Percentiles rank a stretch among this genome's conserved stretches.
phyloP scores from a whole-genome alignment of 1,140 invertebrate species.

The Acromyrmex echinatior region DNA sequence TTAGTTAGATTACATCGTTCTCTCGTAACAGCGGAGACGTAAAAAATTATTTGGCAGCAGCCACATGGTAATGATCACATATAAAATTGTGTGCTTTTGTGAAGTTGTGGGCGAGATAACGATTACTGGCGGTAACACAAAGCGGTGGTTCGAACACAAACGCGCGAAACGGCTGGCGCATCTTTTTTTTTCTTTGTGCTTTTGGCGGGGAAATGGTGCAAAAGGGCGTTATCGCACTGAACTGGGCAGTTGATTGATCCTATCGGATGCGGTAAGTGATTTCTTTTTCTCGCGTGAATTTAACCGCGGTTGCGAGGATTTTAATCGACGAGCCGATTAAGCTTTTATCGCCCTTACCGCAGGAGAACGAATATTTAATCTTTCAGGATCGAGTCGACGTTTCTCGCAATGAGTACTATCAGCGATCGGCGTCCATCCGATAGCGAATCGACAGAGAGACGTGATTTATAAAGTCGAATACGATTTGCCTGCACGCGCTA shows the following conservation, averaged over 20 bases:
- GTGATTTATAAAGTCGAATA: conserved; percentile 60
- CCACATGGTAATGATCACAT: conserved; percentile 32
- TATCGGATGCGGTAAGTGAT: conserved; percentile 63
- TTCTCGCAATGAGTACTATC: conserved; percentile 16
- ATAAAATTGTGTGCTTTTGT: conserved; percentile 41
- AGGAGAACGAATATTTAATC: conserved; percentile 73
- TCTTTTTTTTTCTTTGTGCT: conserved; percentile 53
- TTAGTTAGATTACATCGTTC: conserved; percentile 7
- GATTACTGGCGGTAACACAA: conserved; percentile 47
- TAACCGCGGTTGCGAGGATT: conserved; percentile 51
- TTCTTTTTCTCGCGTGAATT: conserved; percentile 60
- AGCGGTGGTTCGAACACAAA: conserved; percentile 34
- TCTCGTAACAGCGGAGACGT: not conserved
- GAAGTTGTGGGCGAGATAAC: conserved; percentile 50
- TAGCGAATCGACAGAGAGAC: conserved; percentile 60
- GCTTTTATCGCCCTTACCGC: conserved; percentile 70
- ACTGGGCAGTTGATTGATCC: conserved; percentile 62
- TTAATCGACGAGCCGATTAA: conserved; percentile 69
- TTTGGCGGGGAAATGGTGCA: conserved; percentile 58
- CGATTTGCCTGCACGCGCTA: not conserved
- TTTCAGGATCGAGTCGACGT: conserved; percentile 56
- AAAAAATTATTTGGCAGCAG: conserved; percentile 31
- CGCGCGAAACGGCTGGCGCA: not conserved
- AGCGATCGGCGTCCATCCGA: conserved; percentile 37
- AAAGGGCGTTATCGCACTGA: conserved; percentile 60